Evolutionary conservation across 23 tunicate species (phyloP), one percentile per base, ranked within the genome.

Genomic region (Corella eumyota): DNA sequence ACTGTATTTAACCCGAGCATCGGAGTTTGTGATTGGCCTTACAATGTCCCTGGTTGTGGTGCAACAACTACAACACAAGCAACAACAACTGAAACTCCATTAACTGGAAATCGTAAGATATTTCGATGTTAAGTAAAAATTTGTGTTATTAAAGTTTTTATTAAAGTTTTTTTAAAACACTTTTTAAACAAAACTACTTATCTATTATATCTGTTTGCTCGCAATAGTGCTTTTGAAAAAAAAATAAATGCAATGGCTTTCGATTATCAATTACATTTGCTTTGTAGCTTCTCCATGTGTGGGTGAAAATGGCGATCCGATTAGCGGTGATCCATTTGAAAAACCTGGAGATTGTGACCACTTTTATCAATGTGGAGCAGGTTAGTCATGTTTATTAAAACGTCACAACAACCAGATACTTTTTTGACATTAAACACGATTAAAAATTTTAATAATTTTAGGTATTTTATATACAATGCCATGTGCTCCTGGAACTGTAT

Each of bases 11-110:
- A 71, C 27, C 76, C 76, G 25, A 30, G 45, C 29, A 22, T 60
- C 6, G 29, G 67, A 22, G 76, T 71, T 22, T 71, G 76, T 48
- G 76, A 71, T 40, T 46, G 58, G 56, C 76, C 76, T 35, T 3
- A 25, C 34, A 71, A 71, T 36, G 76, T 71, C 2, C 76, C 76
- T 25, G 67, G 67, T 11, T 72, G 78, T 61, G 78, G 78, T 9
- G 68, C 47, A 50, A 67, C 62, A 4, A 46, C 57, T n/a, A n/a
- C n/a, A n/a, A n/a, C n/a, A 62, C 4, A 13, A n/a, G n/a, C n/a
- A n/a, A n/a, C n/a, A n/a, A n/a, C n/a, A n/a, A n/a, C n/a, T n/a
- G n/a, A n/a, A n/a, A n/a, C n/a, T n/a, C n/a, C n/a, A n/a, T n/a
- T n/a, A n/a, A n/a, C n/a, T n/a, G n/a, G n/a, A n/a, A n/a, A n/a